phyloP scores from a whole-genome alignment of 1,140 invertebrate genomes.

The Neodiprion fabricii region DNA sequence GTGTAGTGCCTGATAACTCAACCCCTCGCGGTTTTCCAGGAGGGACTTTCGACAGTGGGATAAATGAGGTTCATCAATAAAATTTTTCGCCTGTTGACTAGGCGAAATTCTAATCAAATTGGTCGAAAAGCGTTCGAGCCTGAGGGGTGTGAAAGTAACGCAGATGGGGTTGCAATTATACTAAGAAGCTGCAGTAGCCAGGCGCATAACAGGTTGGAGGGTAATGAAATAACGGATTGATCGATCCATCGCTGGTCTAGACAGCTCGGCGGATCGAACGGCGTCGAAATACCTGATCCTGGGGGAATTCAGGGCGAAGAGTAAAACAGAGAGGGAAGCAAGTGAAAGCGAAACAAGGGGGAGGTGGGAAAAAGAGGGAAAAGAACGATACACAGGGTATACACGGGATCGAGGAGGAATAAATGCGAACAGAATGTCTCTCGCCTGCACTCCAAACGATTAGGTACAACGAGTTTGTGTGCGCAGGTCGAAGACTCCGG shows the following conservation, averaged over 20 bases:
- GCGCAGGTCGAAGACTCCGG: conserved; percentile 20
- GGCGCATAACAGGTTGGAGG: neutral
- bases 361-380: no score
- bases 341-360: neutral
- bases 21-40: no score
- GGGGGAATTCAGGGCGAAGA: neutral
- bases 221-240: neutral
- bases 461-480: no score
- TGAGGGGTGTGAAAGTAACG: neutral
- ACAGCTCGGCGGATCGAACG: neutral
- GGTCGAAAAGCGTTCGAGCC: neutral
- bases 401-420: no score
- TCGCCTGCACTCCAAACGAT: no score
- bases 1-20: no score
- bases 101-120: neutral
- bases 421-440: no score
- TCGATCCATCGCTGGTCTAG: neutral
- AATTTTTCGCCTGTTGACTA: no score
- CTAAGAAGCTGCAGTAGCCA: neutral
- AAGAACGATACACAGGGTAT: no score
- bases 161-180: neutral
- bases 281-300: neutral
- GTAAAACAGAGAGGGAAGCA: neutral
- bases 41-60: no score
- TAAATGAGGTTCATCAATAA: no score